Conservation (phyloP, 2,797 vertebrate genomes). For the Centroberyx gerrardi region DNA sequence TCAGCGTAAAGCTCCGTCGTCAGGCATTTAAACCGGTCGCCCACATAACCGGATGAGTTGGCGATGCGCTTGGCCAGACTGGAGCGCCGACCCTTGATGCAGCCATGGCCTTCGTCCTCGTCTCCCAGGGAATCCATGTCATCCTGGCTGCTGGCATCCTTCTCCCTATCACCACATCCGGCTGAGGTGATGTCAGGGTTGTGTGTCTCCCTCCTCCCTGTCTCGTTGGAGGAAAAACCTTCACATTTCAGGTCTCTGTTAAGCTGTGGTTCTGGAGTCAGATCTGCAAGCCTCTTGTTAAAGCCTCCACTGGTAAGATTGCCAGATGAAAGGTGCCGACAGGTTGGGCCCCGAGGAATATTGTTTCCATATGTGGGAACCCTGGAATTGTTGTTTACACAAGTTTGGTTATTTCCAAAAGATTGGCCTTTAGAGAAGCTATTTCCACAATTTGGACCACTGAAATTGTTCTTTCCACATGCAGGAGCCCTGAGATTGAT, state of each 20-base stretch:
- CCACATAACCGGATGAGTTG: constrained; percentile 92
- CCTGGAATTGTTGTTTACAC: constrained; percentile 9
- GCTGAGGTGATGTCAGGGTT: not conserved
- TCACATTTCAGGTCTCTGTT: constrained; percentile 12
- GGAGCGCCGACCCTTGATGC: constrained; percentile 86
- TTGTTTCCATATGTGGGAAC: not conserved
- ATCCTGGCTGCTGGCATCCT: constrained; percentile 83
- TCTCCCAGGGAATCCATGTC: constrained; percentile 69
- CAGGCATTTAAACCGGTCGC: constrained; percentile 92
- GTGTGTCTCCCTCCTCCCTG: not conserved
- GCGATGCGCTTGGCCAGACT: constrained; percentile 92
- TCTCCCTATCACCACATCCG: constrained; percentile 78
- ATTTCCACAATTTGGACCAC: constrained; percentile 19
- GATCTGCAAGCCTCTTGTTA: not conserved
- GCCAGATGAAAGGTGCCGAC: constrained; percentile 18
- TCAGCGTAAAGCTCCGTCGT: constrained; percentile 92
- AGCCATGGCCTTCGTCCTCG: constrained; percentile 76
- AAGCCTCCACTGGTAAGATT: not conserved
- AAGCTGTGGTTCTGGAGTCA: not conserved
- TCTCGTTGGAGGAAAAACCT: constrained; percentile 6
- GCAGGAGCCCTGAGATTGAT: constrained; percentile 5
- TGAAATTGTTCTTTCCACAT: constrained; percentile 17
- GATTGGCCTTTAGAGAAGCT: not conserved
- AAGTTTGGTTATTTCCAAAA: constrained; percentile 18
- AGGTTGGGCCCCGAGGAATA: constrained; percentile 10